Percentiles rank a stretch among this genome's conserved stretches.
phyloP scores from a whole-genome alignment of 2,113 vertebrate species.

The Embiotoca jacksoni region DNA sequence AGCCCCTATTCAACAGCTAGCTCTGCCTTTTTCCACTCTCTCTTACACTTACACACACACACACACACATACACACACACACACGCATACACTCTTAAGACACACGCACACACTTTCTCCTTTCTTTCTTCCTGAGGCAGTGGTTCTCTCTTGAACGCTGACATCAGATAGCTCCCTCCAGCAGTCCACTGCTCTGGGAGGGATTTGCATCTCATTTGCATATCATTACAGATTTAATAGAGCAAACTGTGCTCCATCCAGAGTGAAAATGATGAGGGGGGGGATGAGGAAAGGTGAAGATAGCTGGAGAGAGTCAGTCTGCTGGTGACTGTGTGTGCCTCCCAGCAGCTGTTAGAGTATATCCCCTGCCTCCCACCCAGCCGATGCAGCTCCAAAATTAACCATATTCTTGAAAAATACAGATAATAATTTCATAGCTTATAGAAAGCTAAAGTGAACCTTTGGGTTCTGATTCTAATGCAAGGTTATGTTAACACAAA shows the following conservation, averaged over 20 bases:
- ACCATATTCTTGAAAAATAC: slow-evolving; percentile 25
- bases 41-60: slow-evolving; percentile 33
- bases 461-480: neutral
- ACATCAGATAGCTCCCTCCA: slow-evolving; percentile 81
- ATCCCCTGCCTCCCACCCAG: slow-evolving; percentile 5
- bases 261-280: slow-evolving; percentile 64
- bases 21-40: slow-evolving; percentile 20
- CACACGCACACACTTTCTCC: slow-evolving; percentile 26
- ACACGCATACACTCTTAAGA: slow-evolving; percentile 23
- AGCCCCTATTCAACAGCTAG: slow-evolving; percentile 51
- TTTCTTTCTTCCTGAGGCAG: slow-evolving; percentile 51
- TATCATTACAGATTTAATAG: slow-evolving; percentile 78
- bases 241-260: slow-evolving; percentile 73
- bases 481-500: neutral
- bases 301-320: slow-evolving; percentile 34
- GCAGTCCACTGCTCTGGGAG: slow-evolving; percentile 79
- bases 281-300: slow-evolving; percentile 57
- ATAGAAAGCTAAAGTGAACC: neutral
- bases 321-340: slow-evolving; percentile 45
- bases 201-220: slow-evolving; percentile 85
- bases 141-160: slow-evolving; percentile 77
- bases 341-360: slow-evolving; percentile 49
- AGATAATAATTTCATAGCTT: neutral
- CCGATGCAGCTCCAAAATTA: slow-evolving; percentile 38
- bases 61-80: slow-evolving; percentile 41